Base-by-base conservation (phyloP, 1,140 invertebrate species). In the Carcinoscorpius rotundicauda region DNA sequence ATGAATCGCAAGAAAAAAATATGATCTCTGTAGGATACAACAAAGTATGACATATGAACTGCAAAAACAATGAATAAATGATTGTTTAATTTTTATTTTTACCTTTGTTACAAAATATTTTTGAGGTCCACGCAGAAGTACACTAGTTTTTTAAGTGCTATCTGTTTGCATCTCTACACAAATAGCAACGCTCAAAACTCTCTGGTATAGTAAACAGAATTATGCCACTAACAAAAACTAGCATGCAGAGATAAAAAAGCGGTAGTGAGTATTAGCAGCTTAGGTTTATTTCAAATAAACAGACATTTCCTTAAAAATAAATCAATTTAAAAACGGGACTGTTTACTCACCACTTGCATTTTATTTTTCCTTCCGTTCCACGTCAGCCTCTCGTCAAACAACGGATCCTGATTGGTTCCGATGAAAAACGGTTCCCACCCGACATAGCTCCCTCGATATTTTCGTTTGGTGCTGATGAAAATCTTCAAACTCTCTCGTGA, bases 351-450 rank as follows among this genome's bases (percentile, higher is more conserved):
- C 83, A 93, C 90, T 57, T 90, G 83, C 88, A 91, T 91, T 81
- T 91, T 91, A 72, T 91, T 88, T 69, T 87, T 86, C 60, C 83
- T 81, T n/a, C 88, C 88, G 75, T 92, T 88, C 88, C 88, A 91
- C 3, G 85, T 85, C 64, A 92, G 80, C 52, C 81, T 76, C 73
- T 90, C 87, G 68, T 86, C 87, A 75, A 90, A 92, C 69, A 87
- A 81, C 0, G 88, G 89, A 71, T 90, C 87, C 56, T 82, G 78
- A 67, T 85, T 83, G 0, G 86, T 89, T 4, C 88, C 88, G 66
- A 91, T 89, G 73, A 86, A 91, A 52, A 91, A 81, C 0, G 88
- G 88, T 74, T 91, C 88, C 88, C 88, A 90, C 67, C 86, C 78
- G 68, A 79, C 29, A 29, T 29, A 29, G 29, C 29, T 29, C 29